These are phyloP conservation scores for Arbacia lixula DNA, from an alignment of 53 echinoderm and acorn worm species.

Conservation along the genomic window DNA sequence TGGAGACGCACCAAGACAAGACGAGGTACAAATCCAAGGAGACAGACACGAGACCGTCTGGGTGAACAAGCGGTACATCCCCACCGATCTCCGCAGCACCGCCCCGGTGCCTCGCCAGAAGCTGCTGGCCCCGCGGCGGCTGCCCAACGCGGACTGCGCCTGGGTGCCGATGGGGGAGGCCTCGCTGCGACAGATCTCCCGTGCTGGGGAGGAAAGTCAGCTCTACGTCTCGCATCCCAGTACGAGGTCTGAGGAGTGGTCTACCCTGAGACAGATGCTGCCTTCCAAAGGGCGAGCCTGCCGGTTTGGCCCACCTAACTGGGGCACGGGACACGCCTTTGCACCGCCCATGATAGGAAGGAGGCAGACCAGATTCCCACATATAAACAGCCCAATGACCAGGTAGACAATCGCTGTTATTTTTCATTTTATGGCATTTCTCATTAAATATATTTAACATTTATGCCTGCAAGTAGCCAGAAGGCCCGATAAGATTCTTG, in stretches of 20 bases:
- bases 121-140: slow-evolving; percentile 71
- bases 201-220: slow-evolving; percentile 77
- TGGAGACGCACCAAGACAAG: slow-evolving; percentile 31
- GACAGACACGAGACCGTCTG: slow-evolving; percentile 80
- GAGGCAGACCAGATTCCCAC: slow-evolving; percentile 87
- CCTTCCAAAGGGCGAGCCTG: slow-evolving; percentile 84
- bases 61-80: slow-evolving; percentile 98
- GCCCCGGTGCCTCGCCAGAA: slow-evolving; percentile 98
- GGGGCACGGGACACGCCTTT: slow-evolving; percentile 84
- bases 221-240: slow-evolving; percentile 83
- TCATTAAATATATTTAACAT: too few relatives aligned
- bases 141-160: slow-evolving; percentile 68
- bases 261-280: slow-evolving; percentile 79
- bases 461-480: too few relatives aligned
- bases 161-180: slow-evolving; percentile 93
- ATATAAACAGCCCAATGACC: slow-evolving; percentile 98
- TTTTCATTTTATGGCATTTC: too few relatives aligned
- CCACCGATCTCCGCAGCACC: slow-evolving; percentile 97
- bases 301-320: slow-evolving; percentile 83
- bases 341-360: slow-evolving; percentile 71
- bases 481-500: too few relatives aligned
- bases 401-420: too few relatives aligned
- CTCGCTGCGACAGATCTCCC: slow-evolving; percentile 73
- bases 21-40: slow-evolving; percentile 58
- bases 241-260: slow-evolving; percentile 94